Evolutionary conservation across 2,113 vertebrate species (phyloP), one percentile per base, ranked within the genome.

Genomic region (Heterocephalus glaber): DNA sequence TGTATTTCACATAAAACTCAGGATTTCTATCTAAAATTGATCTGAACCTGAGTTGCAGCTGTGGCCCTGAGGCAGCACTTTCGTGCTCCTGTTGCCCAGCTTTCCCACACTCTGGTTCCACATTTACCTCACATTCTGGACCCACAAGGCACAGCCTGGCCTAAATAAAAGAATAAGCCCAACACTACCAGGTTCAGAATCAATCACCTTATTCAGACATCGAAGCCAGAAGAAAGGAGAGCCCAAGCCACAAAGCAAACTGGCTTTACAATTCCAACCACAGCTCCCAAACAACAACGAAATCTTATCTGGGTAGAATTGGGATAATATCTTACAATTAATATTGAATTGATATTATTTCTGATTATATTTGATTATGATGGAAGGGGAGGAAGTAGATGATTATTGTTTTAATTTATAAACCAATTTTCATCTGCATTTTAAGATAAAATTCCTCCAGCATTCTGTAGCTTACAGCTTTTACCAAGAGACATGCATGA

Each of bases 391-490:
- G 5, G n/a, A 56, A 79, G 82, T 47, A 44, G n/a, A 68, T 60
- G 17, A 7, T 38, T 91, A 76, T 86, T 44, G 52, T 72, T 44
- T 52, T 20, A 84, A 76, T 14, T 89, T 68, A 2, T 49, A 83
- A 79, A 83, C 26, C 61, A 86, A 93, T 93, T 70, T 90, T 87
- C 38, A 44, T 38, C 49, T 70, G 86, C 24, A 47, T 58, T 90
- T 94, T 94, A 95, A 90, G 38, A 92, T 49, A 87, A 95, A 84
- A 93, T 96, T 90, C 52, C 70, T 85, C 49, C 7, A 99, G 98
- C 33, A 85, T 76, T 94, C 79, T 89, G 76, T n/a, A 82, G 58
- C 44, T 88, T 3, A 85, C 0, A 82, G n/a, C 14, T 96, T 89
- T 89, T 83, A 30, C 84, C 54, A 86, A 91, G 17, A 97, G 44